phyloP scores from a whole-genome alignment of 2,113 vertebrate genomes.

The Himantopus leucocephalus region DNA sequence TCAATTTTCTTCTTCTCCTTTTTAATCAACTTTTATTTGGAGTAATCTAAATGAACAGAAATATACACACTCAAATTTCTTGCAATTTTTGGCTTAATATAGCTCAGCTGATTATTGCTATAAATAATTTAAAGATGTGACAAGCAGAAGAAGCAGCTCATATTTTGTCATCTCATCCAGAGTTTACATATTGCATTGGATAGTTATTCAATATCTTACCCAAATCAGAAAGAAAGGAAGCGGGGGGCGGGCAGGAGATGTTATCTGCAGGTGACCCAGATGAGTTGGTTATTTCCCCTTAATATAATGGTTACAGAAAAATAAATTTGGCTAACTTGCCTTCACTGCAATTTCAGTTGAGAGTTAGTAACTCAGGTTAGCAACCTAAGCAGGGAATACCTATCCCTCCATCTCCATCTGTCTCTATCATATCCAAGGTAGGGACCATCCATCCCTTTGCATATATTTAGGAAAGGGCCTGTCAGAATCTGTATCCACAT shows the following conservation, averaged over 20 bases:
- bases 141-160: background rate
- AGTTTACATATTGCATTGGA: background rate
- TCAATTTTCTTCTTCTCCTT: slow-evolving; percentile 13
- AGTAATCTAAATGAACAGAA: slow-evolving; percentile 15
- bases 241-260: accelerated
- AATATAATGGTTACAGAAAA: background rate
- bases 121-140: slow-evolving; percentile 22
- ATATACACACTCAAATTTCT: background rate
- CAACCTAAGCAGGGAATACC: background rate
- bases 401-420: background rate
- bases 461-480: background rate
- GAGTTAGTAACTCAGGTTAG: background rate
- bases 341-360: background rate
- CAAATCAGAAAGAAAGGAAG: background rate
- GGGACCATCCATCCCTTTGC: background rate
- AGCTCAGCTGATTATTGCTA: slow-evolving; percentile 20
- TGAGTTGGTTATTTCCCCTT: background rate
- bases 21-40: slow-evolving; percentile 34
- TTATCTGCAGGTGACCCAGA: background rate
- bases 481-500: background rate
- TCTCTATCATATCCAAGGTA: background rate
- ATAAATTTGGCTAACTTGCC: background rate
- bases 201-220: background rate
- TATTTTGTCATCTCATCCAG: background rate
- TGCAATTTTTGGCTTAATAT: slow-evolving; percentile 1